Base-by-base conservation (phyloP, 64 coral and sea anemone genomes). In the Trachythela sp. region DNA sequence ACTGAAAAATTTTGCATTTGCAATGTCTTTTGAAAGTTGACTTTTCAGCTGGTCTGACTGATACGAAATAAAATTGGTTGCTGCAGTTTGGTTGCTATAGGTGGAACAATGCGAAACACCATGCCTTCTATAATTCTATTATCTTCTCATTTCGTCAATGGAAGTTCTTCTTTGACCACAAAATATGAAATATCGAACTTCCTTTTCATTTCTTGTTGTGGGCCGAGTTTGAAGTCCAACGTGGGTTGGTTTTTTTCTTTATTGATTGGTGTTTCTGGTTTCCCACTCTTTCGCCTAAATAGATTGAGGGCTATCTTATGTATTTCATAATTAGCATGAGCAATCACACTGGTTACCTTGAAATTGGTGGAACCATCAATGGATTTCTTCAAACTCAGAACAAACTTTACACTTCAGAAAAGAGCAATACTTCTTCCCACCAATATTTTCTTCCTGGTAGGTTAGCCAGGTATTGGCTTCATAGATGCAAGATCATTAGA, bases 351-450 rank as follows among this genome's bases (percentile, higher is more conserved):
- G 40, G 91, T 84, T 54, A 92, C 49, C 45, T 85, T 92, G 34
- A 92, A 68, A 92, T 92, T 85, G 50, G 87, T 68, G 56, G 87
- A 92, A 39, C 77, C 91, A 92, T 87, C 59, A 43, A 88, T 88
- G 14, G 48, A 92, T 36, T 29, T 49, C 48, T 83, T 92, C 70
- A 92, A 88, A 92, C 9, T 90, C 18, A 54, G 56, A 33, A 85
- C 84, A 91, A 34, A 91, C 83, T 67, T 67, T 85, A 48, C 89
- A 91, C 41, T 58, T 58, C 32, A 87, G 33, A 2, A 34, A 35
- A 68, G 91, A 48, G 84, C 77, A 92, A 88, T 88, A 92, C 68
- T 88, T 85, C 48, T 40, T 33, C 50, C 11, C 70, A 59, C 58
- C 41, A 2, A 20, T 85, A 39, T 83, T 85, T 70, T 85, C 76